Percentiles rank a stretch among this genome's conserved stretches.
phyloP scores from a whole-genome alignment of 2,113 vertebrate genomes.

The Asarcornis scutulata region DNA sequence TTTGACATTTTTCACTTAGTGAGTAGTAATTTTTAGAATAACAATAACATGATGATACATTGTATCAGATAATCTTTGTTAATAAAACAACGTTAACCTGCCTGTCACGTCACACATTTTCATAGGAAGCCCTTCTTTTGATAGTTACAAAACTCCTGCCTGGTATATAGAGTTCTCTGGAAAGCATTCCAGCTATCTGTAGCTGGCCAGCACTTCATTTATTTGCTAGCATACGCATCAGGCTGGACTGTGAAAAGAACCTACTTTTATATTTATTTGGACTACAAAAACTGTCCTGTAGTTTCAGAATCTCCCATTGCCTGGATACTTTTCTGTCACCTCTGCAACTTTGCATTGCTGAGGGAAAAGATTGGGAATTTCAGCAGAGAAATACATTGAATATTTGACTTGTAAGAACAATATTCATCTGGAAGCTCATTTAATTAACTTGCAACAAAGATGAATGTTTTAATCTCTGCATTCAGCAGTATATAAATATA shows the following conservation, averaged over 20 bases:
- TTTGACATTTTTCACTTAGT: background rate
- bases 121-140: background rate
- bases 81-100: constrained; percentile 2
- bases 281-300: constrained; percentile 55
- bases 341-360: constrained; percentile 9
- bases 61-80: background rate
- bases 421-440: background rate
- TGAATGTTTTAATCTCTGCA: background rate
- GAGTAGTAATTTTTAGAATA: background rate
- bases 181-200: constrained; percentile 52
- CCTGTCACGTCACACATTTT: background rate
- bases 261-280: constrained; percentile 51
- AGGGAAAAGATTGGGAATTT: background rate
- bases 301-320: constrained; percentile 41
- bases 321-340: background rate
- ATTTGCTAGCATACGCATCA: constrained; percentile 44
- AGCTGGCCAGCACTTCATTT: constrained; percentile 47
- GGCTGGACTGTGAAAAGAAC: constrained; percentile 11
- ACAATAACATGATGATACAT: background rate
- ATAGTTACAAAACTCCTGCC: background rate
- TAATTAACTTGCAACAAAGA: background rate
- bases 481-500: background rate
- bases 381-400: background rate
- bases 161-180: constrained; percentile 1
- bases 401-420: background rate